Evolutionary conservation across 2,888 invertebrate genomes (phyloP).

Genomic region (Strigamia crassipes): DNA sequence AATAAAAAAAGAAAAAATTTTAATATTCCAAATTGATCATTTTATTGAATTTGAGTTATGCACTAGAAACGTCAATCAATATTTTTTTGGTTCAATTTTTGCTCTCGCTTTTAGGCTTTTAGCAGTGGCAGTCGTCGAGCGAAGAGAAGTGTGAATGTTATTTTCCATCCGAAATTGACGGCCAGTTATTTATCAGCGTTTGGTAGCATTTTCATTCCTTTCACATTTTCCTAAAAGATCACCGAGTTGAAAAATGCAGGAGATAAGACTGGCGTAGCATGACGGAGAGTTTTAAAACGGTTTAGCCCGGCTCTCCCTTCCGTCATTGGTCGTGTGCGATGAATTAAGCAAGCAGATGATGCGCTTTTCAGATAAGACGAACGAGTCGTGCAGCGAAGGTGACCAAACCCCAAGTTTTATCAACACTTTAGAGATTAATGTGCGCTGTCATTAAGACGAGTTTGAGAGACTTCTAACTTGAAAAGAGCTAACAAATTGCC

Average conservation of each 20-base stretch:
- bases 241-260: conserved; percentile 5
- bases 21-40: neutral
- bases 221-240: neutral
- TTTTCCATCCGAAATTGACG: neutral
- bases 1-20: neutral
- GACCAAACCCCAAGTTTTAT: neutral
- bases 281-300: conserved; percentile 1
- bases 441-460: neutral
- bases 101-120: neutral
- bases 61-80: neutral
- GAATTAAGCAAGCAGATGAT: conserved; percentile 1
- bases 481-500: neutral
- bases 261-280: neutral
- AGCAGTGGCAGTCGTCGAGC: neutral
- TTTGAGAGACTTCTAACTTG: neutral
- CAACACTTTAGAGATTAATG: conserved; percentile 1
- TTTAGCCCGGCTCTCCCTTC: neutral
- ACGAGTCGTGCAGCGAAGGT: conserved; percentile 16
- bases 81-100: neutral
- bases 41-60: neutral
- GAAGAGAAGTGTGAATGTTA: neutral
- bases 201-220: neutral
- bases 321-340: neutral
- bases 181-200: neutral
- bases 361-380: neutral